Evolutionary conservation across 92 coral and sea anemone genomes (phyloP).

Genomic region (Paragorgia papillata): DNA sequence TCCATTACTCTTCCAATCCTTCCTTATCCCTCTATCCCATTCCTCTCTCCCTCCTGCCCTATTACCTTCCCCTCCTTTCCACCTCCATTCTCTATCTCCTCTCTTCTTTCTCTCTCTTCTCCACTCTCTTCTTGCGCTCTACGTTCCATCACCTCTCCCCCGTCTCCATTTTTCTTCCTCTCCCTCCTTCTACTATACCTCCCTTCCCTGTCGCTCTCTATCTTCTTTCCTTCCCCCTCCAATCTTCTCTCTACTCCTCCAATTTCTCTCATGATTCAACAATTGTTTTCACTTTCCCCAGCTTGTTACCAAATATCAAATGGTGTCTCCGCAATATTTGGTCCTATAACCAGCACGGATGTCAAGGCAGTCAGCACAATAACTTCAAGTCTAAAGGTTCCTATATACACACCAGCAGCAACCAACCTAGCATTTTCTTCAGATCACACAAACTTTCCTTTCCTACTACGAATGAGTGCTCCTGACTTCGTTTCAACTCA

Average conservation of each 20-base stretch:
- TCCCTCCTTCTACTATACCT: background rate
- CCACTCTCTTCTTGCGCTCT: background rate
- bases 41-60: background rate
- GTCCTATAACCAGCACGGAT: conserved; percentile 72
- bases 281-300: background rate
- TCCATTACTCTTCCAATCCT: background rate
- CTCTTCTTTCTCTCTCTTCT: background rate
- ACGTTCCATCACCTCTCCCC: background rate
- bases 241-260: background rate
- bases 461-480: conserved; percentile 67
- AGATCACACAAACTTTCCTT: conserved; percentile 54
- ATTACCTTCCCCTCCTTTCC: background rate
- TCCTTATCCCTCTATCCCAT: background rate
- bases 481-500: conserved; percentile 38
- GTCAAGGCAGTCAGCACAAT: conserved; percentile 63
- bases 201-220: background rate
- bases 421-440: conserved; percentile 66
- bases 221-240: conserved; percentile 6
- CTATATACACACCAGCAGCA: conserved; percentile 67
- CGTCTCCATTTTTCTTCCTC: background rate
- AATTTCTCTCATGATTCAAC: no score
- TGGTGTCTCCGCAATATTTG: conserved; percentile 73
- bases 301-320: conserved; percentile 71
- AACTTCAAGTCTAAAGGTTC: conserved; percentile 64
- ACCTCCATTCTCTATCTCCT: background rate